Evolutionary conservation across 2,797 vertebrate species (phyloP), one percentile per base, ranked within the genome.

Genomic region (Remorina albescens): DNA sequence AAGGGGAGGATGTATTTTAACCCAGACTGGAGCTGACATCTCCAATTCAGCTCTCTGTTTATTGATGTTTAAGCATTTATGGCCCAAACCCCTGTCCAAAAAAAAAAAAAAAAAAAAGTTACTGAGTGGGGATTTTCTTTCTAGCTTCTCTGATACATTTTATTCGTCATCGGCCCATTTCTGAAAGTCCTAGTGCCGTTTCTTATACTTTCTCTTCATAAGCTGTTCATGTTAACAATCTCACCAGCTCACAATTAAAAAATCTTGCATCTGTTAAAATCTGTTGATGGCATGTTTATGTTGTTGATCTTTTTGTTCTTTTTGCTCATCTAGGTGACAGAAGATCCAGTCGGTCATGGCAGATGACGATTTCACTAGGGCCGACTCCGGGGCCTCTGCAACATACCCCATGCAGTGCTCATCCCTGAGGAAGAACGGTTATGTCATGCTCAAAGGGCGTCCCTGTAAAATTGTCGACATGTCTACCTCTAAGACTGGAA

Each of bases 391-490:
- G 83, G 98, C 97, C 81, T 99, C 98, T 47, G 42, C 73, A 78
- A 98, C 98, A 11, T 97, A 84, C 69, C 97, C 98, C 21, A 92
- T 93, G 92, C 98, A 99, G 85, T 99, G 97, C 91, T 98, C 97
- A 23, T 93, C 97, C n/a, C 89, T 99, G 93, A 96, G 97, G 82
- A 99, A 99, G 92, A 98, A 98, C 67, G 96, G 96, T 72, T 94
- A 89, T 71, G 97, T 99, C 90, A 93, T 99, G 89, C 93, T 99
- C 70, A 99, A 97, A 90, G 94, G 94, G 1, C 95, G 94, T 63
- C 96, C 97, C 19, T 99, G 97, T 89, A 99, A 97, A 93, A 99
- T 99, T 56, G 96, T 98, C 18, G 97, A 98, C 78, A 98, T 99
- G 97, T 93, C 95, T 86, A 99, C 98, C 78, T 99, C 98, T 13